Evolutionary conservation across 2,888 invertebrate genomes (phyloP), one percentile per base, ranked within the genome.

Genomic region (Eristalis arbustorum): DNA sequence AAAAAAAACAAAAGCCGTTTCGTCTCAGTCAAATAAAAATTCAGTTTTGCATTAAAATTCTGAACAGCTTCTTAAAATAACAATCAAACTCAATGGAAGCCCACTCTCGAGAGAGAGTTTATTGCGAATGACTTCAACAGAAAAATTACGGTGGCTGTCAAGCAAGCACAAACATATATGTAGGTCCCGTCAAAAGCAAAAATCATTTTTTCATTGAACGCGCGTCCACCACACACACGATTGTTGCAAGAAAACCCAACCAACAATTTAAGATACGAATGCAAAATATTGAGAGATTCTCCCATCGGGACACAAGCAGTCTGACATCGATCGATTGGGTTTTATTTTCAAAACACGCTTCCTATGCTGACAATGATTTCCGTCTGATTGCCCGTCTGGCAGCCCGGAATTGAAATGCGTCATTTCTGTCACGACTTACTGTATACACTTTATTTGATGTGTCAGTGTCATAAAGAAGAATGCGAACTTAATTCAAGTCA

Each of bases 351-450:
- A 62, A 79, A 62, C 49, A 56, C 49, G 18, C 64, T 61, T 40
- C 25, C 42, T 40, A 56, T 72, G 40, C 67, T 57, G 25, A 49
- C 69, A 80, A 67, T 67, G 75, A 75, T 75, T 84, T 80, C 79
- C 79, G 74, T 79, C 61, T 74, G 64, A 71, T 64, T 74, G 78
- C 59, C 73, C 66, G 76, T 79, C 78, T 74, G 79, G 66, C 68
- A 49, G n/a, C 25, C 25, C 25, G 59, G 59, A 13, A 84, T 74
- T 68, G 37, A 56, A 34, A 37, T 69, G 69, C 66, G 59, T 79
- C 57, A 61, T 25, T 59, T 73, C 61, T 75, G 79, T 69, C 66
- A 71, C 34, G 61, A 14, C 56, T 69, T 66, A 73, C 14, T 66
- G 56, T 78, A 59, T 63, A 57, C 74, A 59, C 68, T 66, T 74